These are phyloP conservation scores for Tuta absoluta DNA, from an alignment of 2,888 invertebrate genomes.

Conservation along the genomic window DNA sequence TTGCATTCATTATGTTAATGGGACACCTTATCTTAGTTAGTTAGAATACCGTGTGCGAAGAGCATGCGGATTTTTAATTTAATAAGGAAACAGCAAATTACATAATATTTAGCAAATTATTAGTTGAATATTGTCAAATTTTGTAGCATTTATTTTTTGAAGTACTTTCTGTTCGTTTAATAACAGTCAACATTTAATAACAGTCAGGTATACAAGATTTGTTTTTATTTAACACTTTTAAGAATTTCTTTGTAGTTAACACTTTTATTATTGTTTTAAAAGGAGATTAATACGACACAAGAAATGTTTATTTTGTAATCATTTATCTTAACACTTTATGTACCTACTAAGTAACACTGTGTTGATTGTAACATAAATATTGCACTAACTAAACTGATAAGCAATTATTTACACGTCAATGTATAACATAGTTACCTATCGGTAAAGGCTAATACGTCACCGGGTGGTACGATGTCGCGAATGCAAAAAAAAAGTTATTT, in stretches of 20 bases:
- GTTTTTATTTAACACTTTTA: too few species aligned
- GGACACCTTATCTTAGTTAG: too few species aligned
- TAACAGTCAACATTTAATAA: too few species aligned
- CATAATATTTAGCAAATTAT: too few species aligned
- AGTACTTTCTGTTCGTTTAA: too few species aligned
- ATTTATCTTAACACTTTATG: background rate
- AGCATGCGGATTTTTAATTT: too few species aligned
- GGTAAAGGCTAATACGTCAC: constrained; percentile 52
- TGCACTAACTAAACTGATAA: constrained; percentile 24
- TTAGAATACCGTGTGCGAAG: too few species aligned
- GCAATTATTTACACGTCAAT: constrained; percentile 28
- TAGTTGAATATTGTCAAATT: too few species aligned
- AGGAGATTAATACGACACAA: background rate
- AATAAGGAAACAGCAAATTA: too few species aligned
- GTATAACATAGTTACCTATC: constrained; percentile 34
- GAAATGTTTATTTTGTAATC: background rate
- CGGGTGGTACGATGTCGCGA: constrained; percentile 52
- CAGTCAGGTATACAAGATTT: too few species aligned
- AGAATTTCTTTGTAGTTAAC: background rate
- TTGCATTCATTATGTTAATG: too few species aligned
- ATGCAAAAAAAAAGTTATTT: constrained; percentile 11
- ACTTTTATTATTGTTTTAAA: background rate
- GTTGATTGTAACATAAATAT: constrained; percentile 10
- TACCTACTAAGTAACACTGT: constrained; percentile 11
- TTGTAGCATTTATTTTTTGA: too few species aligned